A percentile compares a stretch with the other conserved stretches of the same genome.
phyloP scores from a whole-genome alignment of 1,140 invertebrate genomes.

The Neodiprion virginianus region DNA sequence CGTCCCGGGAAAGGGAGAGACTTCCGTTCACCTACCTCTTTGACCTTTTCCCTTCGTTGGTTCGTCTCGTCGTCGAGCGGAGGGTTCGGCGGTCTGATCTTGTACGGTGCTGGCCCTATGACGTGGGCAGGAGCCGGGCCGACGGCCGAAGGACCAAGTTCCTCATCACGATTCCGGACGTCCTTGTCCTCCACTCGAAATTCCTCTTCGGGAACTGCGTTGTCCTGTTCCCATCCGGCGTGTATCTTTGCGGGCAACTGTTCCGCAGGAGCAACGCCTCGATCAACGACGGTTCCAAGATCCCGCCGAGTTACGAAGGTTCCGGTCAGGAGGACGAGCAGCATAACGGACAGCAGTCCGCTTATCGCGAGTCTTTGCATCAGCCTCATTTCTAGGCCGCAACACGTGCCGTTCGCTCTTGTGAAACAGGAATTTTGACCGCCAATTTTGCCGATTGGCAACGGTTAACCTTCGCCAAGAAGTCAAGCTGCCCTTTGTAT shows the following conservation, averaged over 20 bases:
- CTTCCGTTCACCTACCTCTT: slow-evolving; percentile 68
- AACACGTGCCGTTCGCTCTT: not conserved
- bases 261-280: slow-evolving; percentile 49
- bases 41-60: slow-evolving; percentile 75
- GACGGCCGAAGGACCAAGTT: slow-evolving; percentile 51
- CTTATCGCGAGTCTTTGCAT: slow-evolving; percentile 57
- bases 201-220: slow-evolving; percentile 41
- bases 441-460: too few species aligned
- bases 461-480: too few species aligned
- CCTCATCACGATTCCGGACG: slow-evolving; percentile 47
- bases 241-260: slow-evolving; percentile 45
- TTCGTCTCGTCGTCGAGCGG: slow-evolving; percentile 60
- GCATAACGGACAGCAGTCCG: slow-evolving; percentile 55
- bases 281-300: slow-evolving; percentile 48
- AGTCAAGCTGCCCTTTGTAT: too few species aligned
- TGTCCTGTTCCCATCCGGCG: slow-evolving; percentile 52
- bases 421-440: too few species aligned
- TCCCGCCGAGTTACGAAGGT: slow-evolving; percentile 53
- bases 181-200: slow-evolving; percentile 43
- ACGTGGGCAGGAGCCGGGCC: slow-evolving; percentile 57
- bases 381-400: slow-evolving; percentile 49
- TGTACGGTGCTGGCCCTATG: slow-evolving; percentile 58
- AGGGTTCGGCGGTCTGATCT: slow-evolving; percentile 69
- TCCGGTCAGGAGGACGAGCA: slow-evolving; percentile 54
- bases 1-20: too few species aligned